A percentile compares a stretch with the other conserved stretches of the same genome.
Evolutionary conservation across 2,797 vertebrate species (phyloP).

Genomic region (Ciconia nigra): DNA sequence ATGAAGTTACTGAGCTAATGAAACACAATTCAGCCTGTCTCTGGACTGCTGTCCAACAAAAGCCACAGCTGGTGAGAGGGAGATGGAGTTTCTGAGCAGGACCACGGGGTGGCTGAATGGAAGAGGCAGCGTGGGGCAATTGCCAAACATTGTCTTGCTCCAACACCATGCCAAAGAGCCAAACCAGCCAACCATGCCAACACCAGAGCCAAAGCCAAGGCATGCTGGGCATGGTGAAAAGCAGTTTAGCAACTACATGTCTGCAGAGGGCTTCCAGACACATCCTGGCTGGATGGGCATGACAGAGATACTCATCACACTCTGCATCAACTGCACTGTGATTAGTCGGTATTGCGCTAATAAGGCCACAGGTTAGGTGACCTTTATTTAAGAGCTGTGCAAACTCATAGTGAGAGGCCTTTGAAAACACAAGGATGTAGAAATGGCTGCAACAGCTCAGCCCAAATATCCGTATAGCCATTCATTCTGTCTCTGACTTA

Average conservation of each 20-base stretch:
- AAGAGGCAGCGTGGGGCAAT: neutral
- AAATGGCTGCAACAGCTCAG: neutral
- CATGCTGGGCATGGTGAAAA: neutral
- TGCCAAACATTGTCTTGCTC: neutral
- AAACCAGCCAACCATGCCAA: neutral
- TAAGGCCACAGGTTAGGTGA: neutral
- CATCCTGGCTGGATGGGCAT: neutral
- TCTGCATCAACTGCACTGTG: neutral
- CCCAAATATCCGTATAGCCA: neutral
- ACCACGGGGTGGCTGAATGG: neutral
- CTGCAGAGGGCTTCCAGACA: neutral
- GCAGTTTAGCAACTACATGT: neutral
- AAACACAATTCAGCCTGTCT: neutral
- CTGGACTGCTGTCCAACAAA: neutral
- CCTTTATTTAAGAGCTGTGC: neutral
- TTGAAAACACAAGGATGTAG: neutral
- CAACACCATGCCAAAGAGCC: neutral
- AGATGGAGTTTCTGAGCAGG: neutral
- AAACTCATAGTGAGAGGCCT: neutral
- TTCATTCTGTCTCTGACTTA: neutral
- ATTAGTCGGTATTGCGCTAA: neutral
- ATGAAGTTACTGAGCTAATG: slow-evolving; percentile 23
- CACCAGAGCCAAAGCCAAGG: neutral
- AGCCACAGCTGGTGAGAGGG: neutral
- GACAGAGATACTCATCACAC: neutral